Percentiles rank a stretch among this genome's conserved stretches.
Evolutionary conservation across 2,113 vertebrate species (phyloP).

Genomic region (Macquaria australasica): DNA sequence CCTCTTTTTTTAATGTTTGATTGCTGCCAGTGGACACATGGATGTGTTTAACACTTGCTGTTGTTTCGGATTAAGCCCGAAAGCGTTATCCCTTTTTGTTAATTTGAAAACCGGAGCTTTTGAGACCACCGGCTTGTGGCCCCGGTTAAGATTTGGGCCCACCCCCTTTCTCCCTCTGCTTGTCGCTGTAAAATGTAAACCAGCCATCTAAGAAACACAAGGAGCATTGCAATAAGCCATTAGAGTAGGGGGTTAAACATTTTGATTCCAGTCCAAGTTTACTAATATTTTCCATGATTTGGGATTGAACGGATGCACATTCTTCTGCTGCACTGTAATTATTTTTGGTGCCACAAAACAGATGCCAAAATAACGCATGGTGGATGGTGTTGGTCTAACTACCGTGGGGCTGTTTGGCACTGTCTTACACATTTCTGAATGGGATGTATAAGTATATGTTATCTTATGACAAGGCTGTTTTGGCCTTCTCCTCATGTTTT

Average conservation of each 20-base stretch:
- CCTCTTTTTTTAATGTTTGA: slow-evolving; percentile 46
- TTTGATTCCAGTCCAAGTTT: slow-evolving; percentile 71
- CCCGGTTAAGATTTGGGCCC: neutral
- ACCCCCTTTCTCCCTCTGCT: slow-evolving; percentile 2
- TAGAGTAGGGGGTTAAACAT: slow-evolving; percentile 70
- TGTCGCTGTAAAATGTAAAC: slow-evolving; percentile 74
- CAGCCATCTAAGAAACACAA: slow-evolving; percentile 66
- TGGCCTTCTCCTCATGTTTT: slow-evolving; percentile 26
- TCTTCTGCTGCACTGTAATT: slow-evolving; percentile 72
- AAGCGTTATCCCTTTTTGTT: slow-evolving; percentile 61
- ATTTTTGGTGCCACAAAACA: slow-evolving; percentile 73
- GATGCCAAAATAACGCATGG: slow-evolving; percentile 52
- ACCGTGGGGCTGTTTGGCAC: slow-evolving; percentile 26
- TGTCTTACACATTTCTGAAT: slow-evolving; percentile 24
- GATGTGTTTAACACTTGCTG: slow-evolving; percentile 73
- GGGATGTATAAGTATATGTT: slow-evolving; percentile 47
- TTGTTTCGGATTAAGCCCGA: slow-evolving; percentile 70
- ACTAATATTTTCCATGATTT: slow-evolving; percentile 80
- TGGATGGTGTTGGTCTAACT: slow-evolving; percentile 54
- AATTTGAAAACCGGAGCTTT: slow-evolving; percentile 64
- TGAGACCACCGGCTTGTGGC: slow-evolving; percentile 62
- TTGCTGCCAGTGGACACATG: slow-evolving; percentile 68
- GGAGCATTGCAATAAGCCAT: slow-evolving; percentile 64
- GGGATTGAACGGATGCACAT: slow-evolving; percentile 72
- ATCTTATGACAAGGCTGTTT: slow-evolving; percentile 39